Percentiles rank a stretch among this genome's conserved stretches.
Conservation (phyloP, 2,113 vertebrate species). For the Trichechus manatus region DNA sequence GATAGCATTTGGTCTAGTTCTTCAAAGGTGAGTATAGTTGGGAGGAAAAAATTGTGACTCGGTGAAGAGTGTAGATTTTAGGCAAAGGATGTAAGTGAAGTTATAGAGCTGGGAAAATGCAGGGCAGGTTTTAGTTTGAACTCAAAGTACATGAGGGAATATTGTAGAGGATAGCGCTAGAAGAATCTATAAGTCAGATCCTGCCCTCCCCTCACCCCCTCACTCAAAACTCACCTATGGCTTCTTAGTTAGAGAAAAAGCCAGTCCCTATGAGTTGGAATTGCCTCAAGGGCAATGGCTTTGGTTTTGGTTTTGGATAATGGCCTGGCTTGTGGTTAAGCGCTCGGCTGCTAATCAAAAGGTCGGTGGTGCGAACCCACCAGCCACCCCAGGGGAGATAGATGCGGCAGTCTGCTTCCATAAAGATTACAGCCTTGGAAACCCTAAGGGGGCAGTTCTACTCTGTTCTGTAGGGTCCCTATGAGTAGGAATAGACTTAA, state of each 20-base stretch:
- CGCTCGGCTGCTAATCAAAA: no score
- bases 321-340: no score
- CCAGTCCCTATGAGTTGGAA: not conserved
- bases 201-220: not conserved
- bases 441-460: not conserved
- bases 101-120: not conserved
- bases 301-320: no score
- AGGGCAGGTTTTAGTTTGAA: not conserved
- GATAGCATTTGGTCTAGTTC: not conserved
- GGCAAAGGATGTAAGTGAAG: not conserved
- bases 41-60: not conserved
- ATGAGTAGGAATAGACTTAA: not conserved
- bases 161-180: not conserved
- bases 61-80: not conserved
- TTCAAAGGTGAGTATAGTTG: not conserved
- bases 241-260: conserved; percentile 38
- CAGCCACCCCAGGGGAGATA: not conserved
- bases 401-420: not conserved
- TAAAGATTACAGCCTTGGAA: not conserved
- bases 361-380: no score
- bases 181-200: conserved; percentile 31
- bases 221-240: not conserved
- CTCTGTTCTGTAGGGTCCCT: not conserved
- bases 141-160: not conserved
- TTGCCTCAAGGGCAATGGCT: no score